Percentiles rank a stretch among this genome's conserved stretches.
Conservation (phyloP, 2,888 invertebrate species). For the Sturmia bella region DNA sequence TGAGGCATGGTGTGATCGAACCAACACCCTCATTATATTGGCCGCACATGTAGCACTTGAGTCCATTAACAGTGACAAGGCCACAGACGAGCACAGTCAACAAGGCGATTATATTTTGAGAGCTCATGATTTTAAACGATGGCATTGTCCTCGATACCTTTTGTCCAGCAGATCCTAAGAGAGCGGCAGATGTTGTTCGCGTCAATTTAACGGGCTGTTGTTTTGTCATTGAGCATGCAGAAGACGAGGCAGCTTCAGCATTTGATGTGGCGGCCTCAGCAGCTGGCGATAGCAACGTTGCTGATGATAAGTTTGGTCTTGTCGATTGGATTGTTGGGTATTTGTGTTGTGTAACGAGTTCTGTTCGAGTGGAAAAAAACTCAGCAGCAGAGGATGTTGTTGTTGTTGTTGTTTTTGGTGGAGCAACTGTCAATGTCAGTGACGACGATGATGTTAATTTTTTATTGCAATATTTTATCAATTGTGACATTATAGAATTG, state of each 20-base stretch:
- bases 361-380: conserved; percentile 30
- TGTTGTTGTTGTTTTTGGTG: conserved; percentile 29
- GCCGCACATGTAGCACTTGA: conserved; percentile 89
- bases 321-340: conserved; percentile 35
- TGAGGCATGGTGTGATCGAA: conserved; percentile 92
- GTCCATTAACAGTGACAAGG: conserved; percentile 78
- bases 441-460: conserved; percentile 5
- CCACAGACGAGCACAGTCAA: conserved; percentile 76
- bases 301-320: conserved; percentile 14
- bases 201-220: conserved; percentile 26
- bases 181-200: conserved; percentile 43
- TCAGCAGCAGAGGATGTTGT: neutral
- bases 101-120: conserved; percentile 73
- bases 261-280: conserved; percentile 41
- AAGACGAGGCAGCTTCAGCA: conserved; percentile 27
- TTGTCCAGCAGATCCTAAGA: conserved; percentile 38
- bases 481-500: conserved; percentile 67
- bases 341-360: conserved; percentile 33
- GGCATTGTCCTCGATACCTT: conserved; percentile 49
- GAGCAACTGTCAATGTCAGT: conserved; percentile 12
- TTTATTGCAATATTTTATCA: conserved; percentile 58
- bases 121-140: conserved; percentile 71
- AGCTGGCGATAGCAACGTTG: conserved; percentile 36
- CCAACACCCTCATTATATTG: conserved; percentile 93
- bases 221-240: conserved; percentile 31